Percentiles rank a stretch among this genome's conserved stretches.
phyloP scores from a whole-genome alignment of 2,113 vertebrate species.

The Pseudorectes ferrugineus region DNA sequence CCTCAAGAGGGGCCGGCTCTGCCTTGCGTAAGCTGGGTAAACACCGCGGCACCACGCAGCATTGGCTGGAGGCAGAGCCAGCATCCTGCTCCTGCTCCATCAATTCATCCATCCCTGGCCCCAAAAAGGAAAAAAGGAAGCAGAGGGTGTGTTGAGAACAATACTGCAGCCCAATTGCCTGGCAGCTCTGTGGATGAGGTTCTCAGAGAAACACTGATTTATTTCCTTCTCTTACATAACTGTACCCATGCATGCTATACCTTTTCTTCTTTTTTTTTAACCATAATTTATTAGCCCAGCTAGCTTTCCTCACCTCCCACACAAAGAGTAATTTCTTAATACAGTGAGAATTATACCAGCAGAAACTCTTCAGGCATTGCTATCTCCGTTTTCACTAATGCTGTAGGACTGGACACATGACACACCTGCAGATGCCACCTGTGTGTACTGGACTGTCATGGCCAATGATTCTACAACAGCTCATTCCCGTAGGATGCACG shows the following conservation, averaged over 20 bases:
- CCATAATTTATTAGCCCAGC: slow-evolving; percentile 24
- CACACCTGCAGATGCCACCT: not conserved
- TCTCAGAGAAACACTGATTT: slow-evolving; percentile 36
- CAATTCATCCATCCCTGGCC: slow-evolving; percentile 47
- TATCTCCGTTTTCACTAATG: fast-evolving
- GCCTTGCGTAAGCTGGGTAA: slow-evolving; percentile 66
- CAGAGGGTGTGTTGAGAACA: slow-evolving; percentile 34
- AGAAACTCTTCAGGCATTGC: not conserved
- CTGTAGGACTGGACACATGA: not conserved
- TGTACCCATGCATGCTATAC: slow-evolving; percentile 12
- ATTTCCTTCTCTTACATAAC: slow-evolving; percentile 68
- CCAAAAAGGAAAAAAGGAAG: slow-evolving; percentile 73
- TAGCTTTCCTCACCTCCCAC: slow-evolving; percentile 47
- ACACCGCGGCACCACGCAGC: not conserved
- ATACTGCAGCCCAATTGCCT: slow-evolving; percentile 36
- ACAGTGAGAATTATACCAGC: not conserved
- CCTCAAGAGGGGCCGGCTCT: slow-evolving; percentile 49
- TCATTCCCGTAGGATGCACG: not conserved
- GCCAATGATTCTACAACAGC: not conserved
- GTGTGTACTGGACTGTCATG: fast-evolving
- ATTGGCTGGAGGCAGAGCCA: slow-evolving; percentile 47
- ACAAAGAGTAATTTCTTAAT: slow-evolving; percentile 16
- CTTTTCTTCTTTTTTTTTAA: not conserved
- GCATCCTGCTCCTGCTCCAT: slow-evolving; percentile 27
- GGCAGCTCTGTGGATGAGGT: slow-evolving; percentile 7